phyloP scores from a whole-genome alignment of 2,113 vertebrate species.

The Hippocampus mohnikei region DNA sequence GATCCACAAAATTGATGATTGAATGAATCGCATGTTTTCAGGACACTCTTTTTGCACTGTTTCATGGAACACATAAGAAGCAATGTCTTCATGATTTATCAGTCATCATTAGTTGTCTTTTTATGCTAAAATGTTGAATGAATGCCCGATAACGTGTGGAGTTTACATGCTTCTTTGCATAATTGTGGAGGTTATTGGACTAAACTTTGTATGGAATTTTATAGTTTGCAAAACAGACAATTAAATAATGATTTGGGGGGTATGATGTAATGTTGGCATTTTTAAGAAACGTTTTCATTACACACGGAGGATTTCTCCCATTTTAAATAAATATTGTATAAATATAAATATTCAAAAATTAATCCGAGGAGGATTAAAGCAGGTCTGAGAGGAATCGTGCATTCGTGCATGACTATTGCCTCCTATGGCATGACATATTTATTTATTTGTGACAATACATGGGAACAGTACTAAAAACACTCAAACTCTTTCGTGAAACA shows the following conservation, averaged over 20 bases:
- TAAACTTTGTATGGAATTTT: neutral
- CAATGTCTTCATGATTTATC: neutral
- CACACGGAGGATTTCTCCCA: neutral
- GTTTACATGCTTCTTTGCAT: neutral
- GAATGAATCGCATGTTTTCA: neutral
- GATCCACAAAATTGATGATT: neutral
- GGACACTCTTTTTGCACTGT: neutral
- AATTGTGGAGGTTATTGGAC: neutral
- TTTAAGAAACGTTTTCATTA: no score
- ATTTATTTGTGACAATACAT: neutral
- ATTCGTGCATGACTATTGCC: neutral
- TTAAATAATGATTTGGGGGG: neutral
- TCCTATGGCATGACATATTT: neutral
- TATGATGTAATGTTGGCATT: conserved; percentile 27
- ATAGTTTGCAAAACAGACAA: neutral
- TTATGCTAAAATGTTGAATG: neutral
- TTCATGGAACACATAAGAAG: neutral
- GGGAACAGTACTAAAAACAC: neutral
- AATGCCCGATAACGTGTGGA: neutral
- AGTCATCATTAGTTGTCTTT: neutral
- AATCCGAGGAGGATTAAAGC: neutral
- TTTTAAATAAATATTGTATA: neutral
- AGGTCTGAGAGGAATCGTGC: neutral
- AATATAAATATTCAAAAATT: neutral
- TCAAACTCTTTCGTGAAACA: neutral